Base-by-base conservation (phyloP, 1,140 invertebrate species). In the Eumeta japonica region DNA sequence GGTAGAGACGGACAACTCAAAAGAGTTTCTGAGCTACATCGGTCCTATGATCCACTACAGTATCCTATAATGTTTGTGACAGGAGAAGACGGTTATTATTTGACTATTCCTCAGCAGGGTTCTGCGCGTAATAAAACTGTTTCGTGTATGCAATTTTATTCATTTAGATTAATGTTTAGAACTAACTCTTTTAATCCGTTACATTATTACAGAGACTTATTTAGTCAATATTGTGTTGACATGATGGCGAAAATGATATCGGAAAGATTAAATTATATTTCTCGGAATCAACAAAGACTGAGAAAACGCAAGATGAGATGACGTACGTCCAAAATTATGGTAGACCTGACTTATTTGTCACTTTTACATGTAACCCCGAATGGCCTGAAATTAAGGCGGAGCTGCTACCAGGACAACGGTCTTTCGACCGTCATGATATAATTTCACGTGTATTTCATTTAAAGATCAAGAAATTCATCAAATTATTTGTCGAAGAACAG, bases 1-100 rank as follows among this genome's bases (percentile, higher is more conserved):
- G 34, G n/a, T n/a, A n/a, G n/a, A n/a, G n/a, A n/a, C n/a, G n/a
- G n/a, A n/a, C n/a, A n/a, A n/a, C n/a, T n/a, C n/a, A n/a, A n/a
- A n/a, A n/a, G n/a, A n/a, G n/a, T n/a, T n/a, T n/a, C n/a, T n/a
- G n/a, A n/a, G n/a, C 31, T 55, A 43, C 52, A 67, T 33, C 36
- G 54, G 11, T 48, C 57, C 1, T 62, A 60, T 48, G 62, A 70
- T 50, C 35, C 57, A 35, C 45, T 73, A 41, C 55, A 62, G 39
- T 68, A 74, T 52, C 58, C 63, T 0, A 10, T 70, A 31, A 48
- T 68, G 41, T 66, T 63, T 46, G 46, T 39, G 9, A 16, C 11
- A 16, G n/a, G n/a, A n/a, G n/a, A n/a, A n/a, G n/a, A n/a, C n/a
- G n/a, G n/a, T n/a, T n/a, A n/a, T n/a, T n/a, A 43, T 33, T 39